These are phyloP conservation scores for Dromococcyx pavoninus DNA, from an alignment of 2,797 vertebrate species.

Conservation along the genomic window DNA sequence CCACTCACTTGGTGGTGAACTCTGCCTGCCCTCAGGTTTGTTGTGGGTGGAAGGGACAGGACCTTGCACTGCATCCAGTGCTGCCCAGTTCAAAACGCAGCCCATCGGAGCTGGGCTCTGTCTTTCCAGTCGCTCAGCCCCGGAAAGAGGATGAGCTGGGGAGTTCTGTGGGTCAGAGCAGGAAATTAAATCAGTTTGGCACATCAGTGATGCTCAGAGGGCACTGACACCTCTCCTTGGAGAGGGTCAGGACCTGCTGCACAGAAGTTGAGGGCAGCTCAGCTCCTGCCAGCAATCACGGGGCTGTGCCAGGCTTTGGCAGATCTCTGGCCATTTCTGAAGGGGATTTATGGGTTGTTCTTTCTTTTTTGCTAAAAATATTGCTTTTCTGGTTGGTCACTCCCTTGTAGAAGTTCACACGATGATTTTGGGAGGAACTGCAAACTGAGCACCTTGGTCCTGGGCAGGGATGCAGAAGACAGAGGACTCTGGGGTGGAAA, in stretches of 20 bases:
- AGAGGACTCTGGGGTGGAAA: neutral
- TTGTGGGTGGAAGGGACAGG: neutral
- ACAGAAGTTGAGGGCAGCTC: neutral
- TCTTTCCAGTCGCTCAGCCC: neutral
- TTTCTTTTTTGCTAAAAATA: neutral
- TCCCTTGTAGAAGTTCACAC: neutral
- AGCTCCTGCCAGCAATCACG: accelerated
- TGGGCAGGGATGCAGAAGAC: neutral
- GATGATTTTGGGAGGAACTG: neutral
- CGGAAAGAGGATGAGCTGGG: no score
- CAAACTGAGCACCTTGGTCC: accelerated
- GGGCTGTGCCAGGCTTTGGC: neutral
- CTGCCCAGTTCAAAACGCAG: neutral
- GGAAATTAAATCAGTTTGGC: neutral
- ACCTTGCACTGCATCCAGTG: accelerated
- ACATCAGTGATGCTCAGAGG: neutral
- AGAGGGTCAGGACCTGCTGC: accelerated
- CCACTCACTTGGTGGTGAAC: neutral
- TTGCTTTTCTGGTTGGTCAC: neutral
- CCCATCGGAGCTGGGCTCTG: neutral
- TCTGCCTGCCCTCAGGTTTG: neutral
- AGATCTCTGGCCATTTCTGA: neutral
- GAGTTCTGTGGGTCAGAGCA: neutral
- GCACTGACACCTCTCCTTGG: accelerated
- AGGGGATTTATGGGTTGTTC: neutral